These are phyloP conservation scores for Leptestheria dahalacensis DNA, from an alignment of 1,140 invertebrate genomes.

Conservation along the genomic window DNA sequence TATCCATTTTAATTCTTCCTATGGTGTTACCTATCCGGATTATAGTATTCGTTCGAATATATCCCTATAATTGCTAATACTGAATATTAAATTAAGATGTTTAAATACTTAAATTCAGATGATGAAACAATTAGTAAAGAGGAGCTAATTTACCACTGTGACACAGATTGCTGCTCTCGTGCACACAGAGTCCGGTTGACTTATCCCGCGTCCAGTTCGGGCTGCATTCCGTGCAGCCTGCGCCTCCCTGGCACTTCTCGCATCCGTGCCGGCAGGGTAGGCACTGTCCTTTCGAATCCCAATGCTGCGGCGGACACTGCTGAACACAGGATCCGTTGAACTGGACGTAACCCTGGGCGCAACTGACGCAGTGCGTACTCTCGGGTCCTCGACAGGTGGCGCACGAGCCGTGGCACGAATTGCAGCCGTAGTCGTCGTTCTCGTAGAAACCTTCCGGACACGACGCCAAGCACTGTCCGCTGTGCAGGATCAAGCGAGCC, in stretches of 20 bases:
- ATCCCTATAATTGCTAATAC: no score
- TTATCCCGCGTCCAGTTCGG: conserved; percentile 6
- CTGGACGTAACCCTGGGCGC: conserved; percentile 6
- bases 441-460: conserved; percentile 67
- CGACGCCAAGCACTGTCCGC: conserved; percentile 58
- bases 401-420: conserved; percentile 23
- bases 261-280: conserved; percentile 9
- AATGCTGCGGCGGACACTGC: conserved; percentile 12
- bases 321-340: conserved; percentile 15
- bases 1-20: no score
- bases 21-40: no score
- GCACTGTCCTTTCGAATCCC: neutral
- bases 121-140: neutral
- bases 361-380: conserved; percentile 12
- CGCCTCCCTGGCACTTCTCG: neutral
- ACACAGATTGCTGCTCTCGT: conserved; percentile 15
- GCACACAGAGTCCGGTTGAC: conserved; percentile 16
- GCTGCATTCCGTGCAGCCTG: conserved; percentile 8
- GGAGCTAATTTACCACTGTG: conserved; percentile 8
- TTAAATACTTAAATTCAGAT: no score
- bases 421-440: conserved; percentile 59
- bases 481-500: conserved; percentile 60
- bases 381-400: conserved; percentile 25
- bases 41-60: no score
- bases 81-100: no score